A percentile compares a stretch with the other conserved stretches of the same genome.
These are phyloP conservation scores for Amiota mariae DNA, from an alignment of 2,888 invertebrate species.

Conservation along the genomic window DNA sequence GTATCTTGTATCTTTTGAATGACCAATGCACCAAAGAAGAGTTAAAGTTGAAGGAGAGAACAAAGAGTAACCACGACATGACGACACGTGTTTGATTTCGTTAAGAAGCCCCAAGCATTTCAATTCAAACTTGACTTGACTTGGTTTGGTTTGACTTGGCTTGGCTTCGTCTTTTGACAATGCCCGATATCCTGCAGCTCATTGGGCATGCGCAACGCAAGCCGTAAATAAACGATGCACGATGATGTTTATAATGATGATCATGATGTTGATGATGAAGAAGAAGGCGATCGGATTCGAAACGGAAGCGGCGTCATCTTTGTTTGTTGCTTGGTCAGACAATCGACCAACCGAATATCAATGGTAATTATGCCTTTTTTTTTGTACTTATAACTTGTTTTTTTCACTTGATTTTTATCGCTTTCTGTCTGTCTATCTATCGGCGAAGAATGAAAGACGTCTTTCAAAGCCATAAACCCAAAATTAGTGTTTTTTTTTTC, in stretches of 20 bases:
- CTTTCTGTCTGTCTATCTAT: slow-evolving; percentile 43
- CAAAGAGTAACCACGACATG: slow-evolving; percentile 18
- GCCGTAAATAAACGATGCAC: neutral
- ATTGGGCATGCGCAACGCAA: slow-evolving; percentile 48
- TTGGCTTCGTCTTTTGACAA: neutral
- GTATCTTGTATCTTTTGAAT: neutral
- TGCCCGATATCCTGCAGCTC: slow-evolving; percentile 50
- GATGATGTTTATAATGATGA: no score
- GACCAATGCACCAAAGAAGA: neutral
- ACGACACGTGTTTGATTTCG: slow-evolving; percentile 65
- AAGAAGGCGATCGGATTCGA: no score
- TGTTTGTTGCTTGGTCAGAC: neutral
- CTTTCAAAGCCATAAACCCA: no score
- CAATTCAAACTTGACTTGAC: slow-evolving; percentile 2
- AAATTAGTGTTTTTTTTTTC: neutral
- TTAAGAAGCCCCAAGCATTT: slow-evolving; percentile 21
- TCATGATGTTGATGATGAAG: no score
- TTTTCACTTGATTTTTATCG: slow-evolving; percentile 48
- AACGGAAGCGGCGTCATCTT: no score
- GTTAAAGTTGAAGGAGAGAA: slow-evolving; percentile 1
- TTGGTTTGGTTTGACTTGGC: no score
- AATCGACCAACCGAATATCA: slow-evolving; percentile 38
- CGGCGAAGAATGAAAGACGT: slow-evolving; percentile 28
- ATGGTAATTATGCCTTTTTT: slow-evolving; percentile 55
- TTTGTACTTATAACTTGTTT: slow-evolving; percentile 58